Conservation (phyloP, 2,797 vertebrate species). For the Echeneis naucrates region DNA sequence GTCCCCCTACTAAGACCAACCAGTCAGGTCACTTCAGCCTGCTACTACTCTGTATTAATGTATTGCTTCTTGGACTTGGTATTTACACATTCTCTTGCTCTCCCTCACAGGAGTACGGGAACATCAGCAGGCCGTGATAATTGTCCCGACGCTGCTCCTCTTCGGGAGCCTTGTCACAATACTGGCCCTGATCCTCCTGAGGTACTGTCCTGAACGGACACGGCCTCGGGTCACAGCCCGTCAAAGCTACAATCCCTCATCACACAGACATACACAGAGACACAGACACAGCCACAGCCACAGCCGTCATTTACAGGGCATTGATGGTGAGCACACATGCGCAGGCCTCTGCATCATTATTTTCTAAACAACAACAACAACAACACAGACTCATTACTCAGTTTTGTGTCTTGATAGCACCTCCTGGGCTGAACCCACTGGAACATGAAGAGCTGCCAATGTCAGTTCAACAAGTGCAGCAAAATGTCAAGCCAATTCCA, state of each 20-base stretch:
- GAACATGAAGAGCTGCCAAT: conserved; percentile 82
- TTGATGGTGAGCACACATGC: conserved; percentile 75
- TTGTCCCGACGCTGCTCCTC: conserved; percentile 88
- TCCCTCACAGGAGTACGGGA: conserved; percentile 59
- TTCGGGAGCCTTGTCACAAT: conserved; percentile 76
- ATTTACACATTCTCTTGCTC: background rate
- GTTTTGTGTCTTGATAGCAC: conserved; percentile 65
- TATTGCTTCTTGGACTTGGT: background rate
- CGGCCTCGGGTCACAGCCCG: background rate
- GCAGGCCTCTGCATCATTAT: background rate
- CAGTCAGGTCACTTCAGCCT: background rate
- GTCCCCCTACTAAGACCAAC: background rate
- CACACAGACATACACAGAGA: conserved; percentile 25
- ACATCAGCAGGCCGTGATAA: conserved; percentile 86
- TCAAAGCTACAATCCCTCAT: conserved; percentile 21
- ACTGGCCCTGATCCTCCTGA: conserved; percentile 70
- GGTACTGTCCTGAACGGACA: conserved; percentile 22
- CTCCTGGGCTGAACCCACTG: conserved; percentile 78
- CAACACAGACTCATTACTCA: background rate
- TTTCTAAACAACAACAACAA: background rate
- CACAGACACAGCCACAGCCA: conserved; percentile 8
- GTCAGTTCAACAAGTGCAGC: conserved; percentile 54
- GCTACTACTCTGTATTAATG: background rate
- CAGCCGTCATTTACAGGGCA: conserved; percentile 69
- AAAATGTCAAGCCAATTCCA: background rate